phyloP scores from a whole-genome alignment of 2,888 invertebrate genomes.

The Limnephilus marmoratus region DNA sequence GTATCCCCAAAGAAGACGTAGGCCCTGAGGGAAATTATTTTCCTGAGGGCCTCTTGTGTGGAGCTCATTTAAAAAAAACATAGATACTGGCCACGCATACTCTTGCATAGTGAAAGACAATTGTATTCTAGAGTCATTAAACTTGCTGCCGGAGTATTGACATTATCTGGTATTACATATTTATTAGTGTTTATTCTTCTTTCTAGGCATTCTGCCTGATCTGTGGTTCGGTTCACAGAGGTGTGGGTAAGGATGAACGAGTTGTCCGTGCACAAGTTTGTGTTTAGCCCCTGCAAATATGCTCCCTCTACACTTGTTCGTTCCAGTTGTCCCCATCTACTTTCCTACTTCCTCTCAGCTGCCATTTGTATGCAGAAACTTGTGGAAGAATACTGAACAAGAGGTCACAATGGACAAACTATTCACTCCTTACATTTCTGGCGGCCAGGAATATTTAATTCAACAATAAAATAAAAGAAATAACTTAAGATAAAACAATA shows the following conservation, averaged over 20 bases:
- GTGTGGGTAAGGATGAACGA: neutral
- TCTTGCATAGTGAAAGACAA: too few species aligned
- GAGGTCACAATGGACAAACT: conserved; percentile 14
- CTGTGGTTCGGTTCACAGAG: neutral
- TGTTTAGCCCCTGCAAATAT: neutral
- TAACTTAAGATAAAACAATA: too few species aligned
- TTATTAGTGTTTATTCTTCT: neutral
- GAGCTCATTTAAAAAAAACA: too few species aligned
- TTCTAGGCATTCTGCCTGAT: neutral
- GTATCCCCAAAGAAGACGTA: too few species aligned
- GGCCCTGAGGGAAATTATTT: too few species aligned
- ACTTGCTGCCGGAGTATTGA: neutral
- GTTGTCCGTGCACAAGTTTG: neutral
- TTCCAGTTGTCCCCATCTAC: neutral
- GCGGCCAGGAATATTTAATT: neutral
- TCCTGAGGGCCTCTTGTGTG: too few species aligned
- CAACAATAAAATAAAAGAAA: too few species aligned
- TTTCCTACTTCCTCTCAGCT: conserved; percentile 2
- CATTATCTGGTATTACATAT: neutral
- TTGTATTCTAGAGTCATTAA: neutral
- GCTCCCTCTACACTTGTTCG: neutral
- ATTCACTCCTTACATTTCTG: neutral
- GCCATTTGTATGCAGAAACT: conserved; percentile 46
- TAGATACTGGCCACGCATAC: too few species aligned
- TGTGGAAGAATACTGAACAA: conserved; percentile 23